Evolutionary conservation across 2,113 vertebrate species (phyloP).

Genomic region (Sylvietta virens): DNA sequence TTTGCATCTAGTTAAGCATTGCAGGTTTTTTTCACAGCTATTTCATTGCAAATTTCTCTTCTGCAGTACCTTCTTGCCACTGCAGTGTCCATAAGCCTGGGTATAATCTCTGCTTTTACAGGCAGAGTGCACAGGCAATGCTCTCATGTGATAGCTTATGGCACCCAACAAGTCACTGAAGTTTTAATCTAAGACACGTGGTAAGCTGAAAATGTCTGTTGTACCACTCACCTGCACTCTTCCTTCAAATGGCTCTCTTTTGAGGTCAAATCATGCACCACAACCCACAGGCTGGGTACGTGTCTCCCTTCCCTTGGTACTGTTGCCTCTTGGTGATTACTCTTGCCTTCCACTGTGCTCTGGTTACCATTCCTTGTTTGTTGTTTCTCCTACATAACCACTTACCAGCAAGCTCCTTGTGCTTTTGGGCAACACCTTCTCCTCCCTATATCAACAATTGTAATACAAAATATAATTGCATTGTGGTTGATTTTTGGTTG

Average conservation of each 20-base stretch:
- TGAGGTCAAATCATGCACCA: not conserved
- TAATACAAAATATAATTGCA: not conserved
- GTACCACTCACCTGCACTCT: not conserved
- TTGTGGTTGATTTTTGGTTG: not conserved
- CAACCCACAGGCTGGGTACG: not conserved
- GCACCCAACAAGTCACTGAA: not conserved
- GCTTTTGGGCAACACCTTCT: not conserved
- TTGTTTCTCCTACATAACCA: not conserved
- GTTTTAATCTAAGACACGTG: not conserved
- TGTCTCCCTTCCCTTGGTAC: not conserved
- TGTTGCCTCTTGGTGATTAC: not conserved
- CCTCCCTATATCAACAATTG: not conserved
- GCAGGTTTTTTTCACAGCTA: not conserved
- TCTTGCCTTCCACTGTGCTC: not conserved
- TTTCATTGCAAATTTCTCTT: not conserved
- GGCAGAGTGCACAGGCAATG: not conserved
- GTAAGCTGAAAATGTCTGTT: not conserved
- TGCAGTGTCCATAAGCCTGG: not conserved
- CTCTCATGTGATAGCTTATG: not conserved
- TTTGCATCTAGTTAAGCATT: not conserved
- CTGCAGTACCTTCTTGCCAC: not conserved
- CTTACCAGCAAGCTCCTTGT: not conserved
- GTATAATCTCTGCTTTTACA: not conserved
- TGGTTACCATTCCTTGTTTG: not conserved
- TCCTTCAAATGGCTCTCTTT: not conserved